These are phyloP conservation scores for Drosophila yooni DNA, from an alignment of 2,888 invertebrate species.

Conservation along the genomic window DNA sequence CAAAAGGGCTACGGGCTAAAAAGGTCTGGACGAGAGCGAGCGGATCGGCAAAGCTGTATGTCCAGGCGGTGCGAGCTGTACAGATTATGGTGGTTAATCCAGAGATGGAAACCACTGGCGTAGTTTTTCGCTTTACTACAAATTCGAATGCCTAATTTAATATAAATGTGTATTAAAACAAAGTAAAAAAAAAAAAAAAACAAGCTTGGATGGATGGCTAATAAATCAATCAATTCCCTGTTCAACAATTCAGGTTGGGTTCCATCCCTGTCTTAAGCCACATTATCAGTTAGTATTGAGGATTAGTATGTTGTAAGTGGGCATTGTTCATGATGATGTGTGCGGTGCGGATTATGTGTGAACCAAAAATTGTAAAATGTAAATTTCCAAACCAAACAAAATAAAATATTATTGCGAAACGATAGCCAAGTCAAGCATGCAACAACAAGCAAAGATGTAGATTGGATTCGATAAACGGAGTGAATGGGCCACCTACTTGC, in stretches of 20 bases:
- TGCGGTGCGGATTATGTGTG: constrained; percentile 17
- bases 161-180: background rate
- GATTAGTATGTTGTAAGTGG: constrained; percentile 35
- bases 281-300: constrained; percentile 2
- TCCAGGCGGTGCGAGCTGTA: constrained; percentile 20
- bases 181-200: background rate
- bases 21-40: constrained; percentile 12
- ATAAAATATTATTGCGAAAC: constrained; percentile 13
- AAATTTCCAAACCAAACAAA: constrained; percentile 18
- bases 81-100: constrained; percentile 30
- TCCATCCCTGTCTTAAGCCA: constrained; percentile 47
- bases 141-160: background rate
- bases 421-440: constrained; percentile 41
- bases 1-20: constrained; percentile 18
- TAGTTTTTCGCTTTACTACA: background rate
- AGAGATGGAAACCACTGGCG: constrained; percentile 46
- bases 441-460: constrained; percentile 47
- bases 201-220: background rate
- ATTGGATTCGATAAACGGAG: background rate
- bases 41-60: constrained; percentile 11
- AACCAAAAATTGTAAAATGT: constrained; percentile 2
- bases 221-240: constrained; percentile 22
- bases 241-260: constrained; percentile 18
- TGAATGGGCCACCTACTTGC: constrained; percentile 82
- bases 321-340: constrained; percentile 29